Base-by-base conservation (phyloP, 1,140 invertebrate species). In the Globodera ellingtonae region DNA sequence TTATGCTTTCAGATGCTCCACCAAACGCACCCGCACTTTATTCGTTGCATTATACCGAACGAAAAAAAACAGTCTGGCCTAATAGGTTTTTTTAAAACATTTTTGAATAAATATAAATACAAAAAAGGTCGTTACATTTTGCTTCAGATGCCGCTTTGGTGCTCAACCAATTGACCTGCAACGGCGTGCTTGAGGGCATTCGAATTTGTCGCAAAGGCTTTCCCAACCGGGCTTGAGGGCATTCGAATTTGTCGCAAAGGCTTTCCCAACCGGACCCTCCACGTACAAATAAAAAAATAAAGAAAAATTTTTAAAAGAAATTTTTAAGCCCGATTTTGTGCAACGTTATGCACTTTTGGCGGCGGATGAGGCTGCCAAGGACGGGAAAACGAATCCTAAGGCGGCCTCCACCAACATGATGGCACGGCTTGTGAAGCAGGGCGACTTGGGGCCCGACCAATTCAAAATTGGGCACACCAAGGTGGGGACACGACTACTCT, bases 221-320 rank as follows among this genome's bases (percentile, higher is more conserved):
- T 94, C 98, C 98, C 92, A 99, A 87, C 75, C 95, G 97, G 91
- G 92, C 94, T 99, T 93, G 98, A 99, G 94, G 98, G 98, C 92
- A 99, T 99, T 93, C 96, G 98, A 96, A 99, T 99, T 93, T 99
- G 98, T 91, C 94, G 98, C 92, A 99, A 99, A 93, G 98, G 98
- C 91, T 99, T 99, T 94, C 98, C 98, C 92, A 99, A 87, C 75
- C 95, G 97, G 91, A 98, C 98, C 94, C 93, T 96, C 84, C 99
- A 99, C 92, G 95, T 96, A 89, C 99, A 98, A 94, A 98, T n/a
- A n/a, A 98, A 91, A 0, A 94, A 98, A 15, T 81, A 79, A 79
- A 13, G 46, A 24, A 5, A 4, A n/a, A 47, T 15, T 98, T 95
- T 52, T 21, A 15, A 24, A 69, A 24, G 24, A 65, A 35, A 35